phyloP scores from a whole-genome alignment of 2,797 vertebrate genomes.

The Limnodromus scolopaceus region DNA sequence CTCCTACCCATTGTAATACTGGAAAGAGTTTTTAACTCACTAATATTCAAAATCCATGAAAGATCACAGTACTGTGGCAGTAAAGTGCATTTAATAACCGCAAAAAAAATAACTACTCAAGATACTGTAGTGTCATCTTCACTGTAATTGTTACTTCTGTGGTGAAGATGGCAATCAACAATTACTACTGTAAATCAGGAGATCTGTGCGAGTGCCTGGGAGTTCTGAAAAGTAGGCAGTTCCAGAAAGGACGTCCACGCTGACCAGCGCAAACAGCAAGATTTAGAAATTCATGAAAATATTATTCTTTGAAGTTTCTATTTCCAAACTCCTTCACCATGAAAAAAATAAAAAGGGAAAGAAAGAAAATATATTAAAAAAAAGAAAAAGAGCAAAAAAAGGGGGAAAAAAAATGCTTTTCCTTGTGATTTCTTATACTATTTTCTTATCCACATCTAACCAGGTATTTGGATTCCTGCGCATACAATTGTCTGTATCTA shows the following conservation, averaged over 20 bases:
- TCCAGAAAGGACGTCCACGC: neutral
- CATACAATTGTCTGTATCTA: neutral
- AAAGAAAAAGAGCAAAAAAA: rapidly evolving
- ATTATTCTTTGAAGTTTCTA: neutral
- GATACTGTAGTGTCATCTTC: neutral
- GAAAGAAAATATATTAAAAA: too few species aligned
- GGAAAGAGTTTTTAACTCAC: neutral
- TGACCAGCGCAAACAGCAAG: neutral
- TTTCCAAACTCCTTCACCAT: neutral
- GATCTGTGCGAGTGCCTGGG: neutral
- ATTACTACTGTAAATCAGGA: neutral
- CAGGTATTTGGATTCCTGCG: neutral
- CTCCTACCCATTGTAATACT: neutral
- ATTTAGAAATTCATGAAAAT: neutral
- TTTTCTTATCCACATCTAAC: neutral
- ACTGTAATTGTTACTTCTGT: too few species aligned
- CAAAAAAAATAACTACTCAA: neutral
- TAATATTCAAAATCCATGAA: neutral
- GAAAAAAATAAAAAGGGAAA: neutral
- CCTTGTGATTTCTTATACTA: neutral
- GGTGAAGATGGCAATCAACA: neutral
- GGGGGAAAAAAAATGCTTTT: rapidly evolving
- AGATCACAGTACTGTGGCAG: neutral
- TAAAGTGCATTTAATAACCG: neutral
- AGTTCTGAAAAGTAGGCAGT: neutral